A percentile compares a stretch with the other conserved stretches of the same genome.
phyloP scores from a whole-genome alignment of 1,140 invertebrate species.

The Bursaphelenchus mucronatus region DNA sequence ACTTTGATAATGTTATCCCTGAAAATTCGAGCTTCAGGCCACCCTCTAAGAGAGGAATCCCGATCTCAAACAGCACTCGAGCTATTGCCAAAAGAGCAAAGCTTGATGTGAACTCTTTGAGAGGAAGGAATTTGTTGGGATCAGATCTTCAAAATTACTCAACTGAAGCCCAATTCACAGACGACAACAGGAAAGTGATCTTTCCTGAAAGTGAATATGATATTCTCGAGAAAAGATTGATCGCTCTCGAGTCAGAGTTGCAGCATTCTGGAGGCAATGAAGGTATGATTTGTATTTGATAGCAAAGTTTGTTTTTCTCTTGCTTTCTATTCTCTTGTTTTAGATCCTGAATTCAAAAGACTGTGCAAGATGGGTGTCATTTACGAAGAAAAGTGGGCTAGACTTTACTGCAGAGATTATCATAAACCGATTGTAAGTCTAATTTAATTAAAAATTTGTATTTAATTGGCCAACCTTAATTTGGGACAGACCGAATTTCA shows the following conservation, averaged over 20 bases:
- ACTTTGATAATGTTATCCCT: not conserved
- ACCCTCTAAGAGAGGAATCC: not conserved
- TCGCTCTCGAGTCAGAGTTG: slow-evolving; percentile 7
- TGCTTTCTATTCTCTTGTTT: not conserved
- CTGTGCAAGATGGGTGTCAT: slow-evolving; percentile 19
- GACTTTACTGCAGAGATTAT: slow-evolving; percentile 14
- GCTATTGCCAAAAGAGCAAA: no score
- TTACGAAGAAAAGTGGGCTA: slow-evolving; percentile 16
- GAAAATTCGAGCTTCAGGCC: not conserved
- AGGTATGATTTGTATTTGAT: no score
- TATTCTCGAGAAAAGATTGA: slow-evolving; percentile 15
- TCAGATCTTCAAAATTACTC: no score
- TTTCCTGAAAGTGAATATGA: slow-evolving; percentile 21
- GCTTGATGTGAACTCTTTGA: no score
- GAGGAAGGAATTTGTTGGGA: no score
- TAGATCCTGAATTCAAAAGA: slow-evolving; percentile 8
- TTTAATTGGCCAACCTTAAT: no score
- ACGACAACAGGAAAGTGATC: slow-evolving; percentile 3
- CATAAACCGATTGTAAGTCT: slow-evolving; percentile 5
- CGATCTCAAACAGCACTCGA: slow-evolving; percentile 1
- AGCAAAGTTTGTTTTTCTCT: not conserved
- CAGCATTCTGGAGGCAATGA: slow-evolving; percentile 6
- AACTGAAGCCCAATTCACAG: no score
- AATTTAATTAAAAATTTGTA: not conserved
- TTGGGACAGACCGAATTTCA: no score